Evolutionary conservation across 2,797 vertebrate species (phyloP), one percentile per base, ranked within the genome.

Genomic region (Danio tinwini): DNA sequence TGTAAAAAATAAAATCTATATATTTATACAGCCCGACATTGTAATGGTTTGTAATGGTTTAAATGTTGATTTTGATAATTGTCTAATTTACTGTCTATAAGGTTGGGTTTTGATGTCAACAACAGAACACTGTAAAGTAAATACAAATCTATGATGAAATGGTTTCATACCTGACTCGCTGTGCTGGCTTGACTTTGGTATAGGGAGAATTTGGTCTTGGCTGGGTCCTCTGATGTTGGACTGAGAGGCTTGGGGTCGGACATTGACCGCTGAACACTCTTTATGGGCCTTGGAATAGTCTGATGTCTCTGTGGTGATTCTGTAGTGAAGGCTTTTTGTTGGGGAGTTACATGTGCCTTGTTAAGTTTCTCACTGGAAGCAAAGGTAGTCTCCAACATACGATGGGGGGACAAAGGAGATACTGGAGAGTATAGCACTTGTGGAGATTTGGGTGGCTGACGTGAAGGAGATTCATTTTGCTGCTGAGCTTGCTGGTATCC

Each of bases 171-270:
- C 98, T 99, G 97, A 90, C 93, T 97, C 89, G 94, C 93, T 62
- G 96, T 94, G 68, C 96, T 89, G 88, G 95, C 92, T 14, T 97
- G 94, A 84, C 97, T 97, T 90, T 98, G 97, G 89, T 98, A 98
- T 83, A 98, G 93, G 70, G 97, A 96, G 90, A 98, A 98, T 82
- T 96, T 96, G 90, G 95, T 95, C 93, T 97, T 99, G 83, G 92
- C 78, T 0, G 96, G 93, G 78, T 99, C 97, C 77, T 99, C 98
- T 6, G 96, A 97, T 0, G 98, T 99, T 82, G 98, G 98, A 90
- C 98, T 99, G 89, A 99, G 96, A 88, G 98, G 98, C 85, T 99
- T 99, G 63, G 98, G 98, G 89, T 99, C 98, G 0, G 98, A 99
- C 93, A 99, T 94, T 79, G 98, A 99, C 78, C 98, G 95, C 86